Conservation (phyloP, 2,113 vertebrate genomes). For the Nanorana parkeri region DNA sequence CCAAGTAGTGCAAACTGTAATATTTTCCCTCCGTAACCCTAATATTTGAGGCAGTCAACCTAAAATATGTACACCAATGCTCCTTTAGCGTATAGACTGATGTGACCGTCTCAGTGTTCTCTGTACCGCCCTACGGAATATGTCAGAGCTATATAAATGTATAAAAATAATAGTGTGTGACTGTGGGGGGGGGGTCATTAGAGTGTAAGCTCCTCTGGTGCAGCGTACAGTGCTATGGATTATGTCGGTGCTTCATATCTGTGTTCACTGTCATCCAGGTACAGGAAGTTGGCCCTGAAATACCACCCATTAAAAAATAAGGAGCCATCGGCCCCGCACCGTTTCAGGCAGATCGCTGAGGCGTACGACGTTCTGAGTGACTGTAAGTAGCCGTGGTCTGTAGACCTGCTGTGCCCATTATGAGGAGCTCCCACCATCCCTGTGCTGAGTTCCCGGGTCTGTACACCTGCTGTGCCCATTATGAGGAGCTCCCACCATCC, state of each 20-base stretch:
- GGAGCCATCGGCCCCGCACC: conserved; percentile 67
- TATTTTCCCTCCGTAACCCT: too few species aligned
- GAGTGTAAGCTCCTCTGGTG: background rate
- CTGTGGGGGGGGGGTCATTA: background rate
- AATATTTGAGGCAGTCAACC: too few species aligned
- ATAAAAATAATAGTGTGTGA: too few species aligned
- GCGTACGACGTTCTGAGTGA: conserved; percentile 94
- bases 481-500: too few species aligned
- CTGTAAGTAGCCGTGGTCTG: conserved; percentile 75
- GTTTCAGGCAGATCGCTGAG: conserved; percentile 82
- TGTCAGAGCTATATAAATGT: background rate
- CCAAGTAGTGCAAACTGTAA: too few species aligned
- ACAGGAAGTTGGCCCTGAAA: conserved; percentile 83
- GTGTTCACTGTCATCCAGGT: conserved; percentile 67
- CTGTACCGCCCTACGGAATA: background rate
- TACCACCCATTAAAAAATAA: conserved; percentile 79
- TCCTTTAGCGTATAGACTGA: too few species aligned
- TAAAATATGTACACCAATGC: too few species aligned
- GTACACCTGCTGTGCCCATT: too few species aligned
- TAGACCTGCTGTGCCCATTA: too few species aligned
- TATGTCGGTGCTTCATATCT: background rate
- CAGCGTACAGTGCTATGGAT: background rate
- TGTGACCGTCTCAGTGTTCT: background rate
- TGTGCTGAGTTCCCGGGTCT: too few species aligned
- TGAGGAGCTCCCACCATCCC: too few species aligned